phyloP scores from a whole-genome alignment of 2,888 invertebrate genomes.

The Acronicta leporina region DNA sequence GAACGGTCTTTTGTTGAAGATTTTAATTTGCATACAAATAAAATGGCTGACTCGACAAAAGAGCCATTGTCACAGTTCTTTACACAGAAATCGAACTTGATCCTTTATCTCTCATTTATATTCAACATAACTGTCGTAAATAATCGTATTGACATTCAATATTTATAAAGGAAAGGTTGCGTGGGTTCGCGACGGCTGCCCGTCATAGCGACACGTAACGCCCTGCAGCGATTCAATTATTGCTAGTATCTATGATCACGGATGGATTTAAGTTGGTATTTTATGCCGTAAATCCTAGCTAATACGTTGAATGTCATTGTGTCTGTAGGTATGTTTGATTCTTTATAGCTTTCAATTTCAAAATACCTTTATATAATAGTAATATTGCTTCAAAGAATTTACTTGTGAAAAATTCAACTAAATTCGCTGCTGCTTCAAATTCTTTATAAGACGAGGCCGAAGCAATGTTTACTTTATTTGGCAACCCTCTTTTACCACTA shows the following conservation, averaged over 20 bases:
- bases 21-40: conserved; percentile 86
- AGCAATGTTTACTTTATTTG: too few species aligned
- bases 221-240: conserved; percentile 49
- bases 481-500: too few species aligned
- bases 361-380: not conserved
- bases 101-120: conserved; percentile 86
- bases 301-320: conserved; percentile 40
- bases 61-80: conserved; percentile 82
- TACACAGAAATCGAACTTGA: conserved; percentile 79
- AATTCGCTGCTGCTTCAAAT: too few species aligned
- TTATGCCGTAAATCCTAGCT: conserved; percentile 29
- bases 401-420: not conserved
- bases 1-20: conserved; percentile 70
- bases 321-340: conserved; percentile 21
- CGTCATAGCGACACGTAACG: conserved; percentile 61
- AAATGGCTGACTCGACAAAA: conserved; percentile 86
- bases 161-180: conserved; percentile 86
- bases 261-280: conserved; percentile 35
- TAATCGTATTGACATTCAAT: conserved; percentile 86
- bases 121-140: conserved; percentile 85
- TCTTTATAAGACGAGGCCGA: too few species aligned
- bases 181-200: conserved; percentile 72
- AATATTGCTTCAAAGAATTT: not conserved
- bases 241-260: conserved; percentile 40
- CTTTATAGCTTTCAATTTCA: conserved; percentile 6